phyloP scores from a whole-genome alignment of 2,888 invertebrate genomes.

The Drosophila emarginata region DNA sequence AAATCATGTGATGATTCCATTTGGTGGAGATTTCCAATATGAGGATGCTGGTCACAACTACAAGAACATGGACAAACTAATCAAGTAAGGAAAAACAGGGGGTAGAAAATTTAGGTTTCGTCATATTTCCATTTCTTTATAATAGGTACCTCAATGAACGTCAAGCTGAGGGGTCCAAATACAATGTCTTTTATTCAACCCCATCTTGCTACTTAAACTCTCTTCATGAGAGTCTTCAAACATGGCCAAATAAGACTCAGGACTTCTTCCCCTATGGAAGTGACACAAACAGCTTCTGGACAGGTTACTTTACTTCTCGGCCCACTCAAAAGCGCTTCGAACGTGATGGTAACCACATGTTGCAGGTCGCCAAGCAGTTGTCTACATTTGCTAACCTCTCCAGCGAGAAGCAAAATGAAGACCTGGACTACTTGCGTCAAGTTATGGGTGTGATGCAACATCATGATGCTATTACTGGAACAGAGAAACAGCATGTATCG shows the following conservation, averaged over 20 bases:
- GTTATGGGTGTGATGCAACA: constrained; percentile 89
- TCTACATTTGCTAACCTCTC: constrained; percentile 85
- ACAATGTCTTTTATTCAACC: constrained; percentile 93
- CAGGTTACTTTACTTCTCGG: constrained; percentile 93
- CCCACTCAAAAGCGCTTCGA: constrained; percentile 91
- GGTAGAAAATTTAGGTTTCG: accelerated
- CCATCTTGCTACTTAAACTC: constrained; percentile 93
- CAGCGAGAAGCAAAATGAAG: constrained; percentile 44
- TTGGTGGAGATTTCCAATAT: constrained; percentile 96
- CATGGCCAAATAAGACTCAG: constrained; percentile 89
- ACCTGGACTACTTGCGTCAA: constrained; percentile 84
- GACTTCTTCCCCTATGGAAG: constrained; percentile 97
- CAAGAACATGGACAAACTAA: constrained; percentile 93
- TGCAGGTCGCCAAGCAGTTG: constrained; percentile 90
- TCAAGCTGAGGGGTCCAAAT: constrained; percentile 84
- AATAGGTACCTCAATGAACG: constrained; percentile 39
- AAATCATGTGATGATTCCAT: constrained; percentile 91
- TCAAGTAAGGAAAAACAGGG: constrained; percentile 84
- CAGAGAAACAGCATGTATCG: constrained; percentile 93
- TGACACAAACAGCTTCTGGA: constrained; percentile 94
- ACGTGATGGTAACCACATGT: constrained; percentile 88
- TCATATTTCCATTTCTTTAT: too few species aligned
- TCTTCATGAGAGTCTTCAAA: constrained; percentile 83
- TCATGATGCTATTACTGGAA: constrained; percentile 93
- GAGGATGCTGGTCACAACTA: constrained; percentile 90